Evolutionary conservation across 2,113 vertebrate genomes (phyloP).

Genomic region (Leptocoma aspasia): DNA sequence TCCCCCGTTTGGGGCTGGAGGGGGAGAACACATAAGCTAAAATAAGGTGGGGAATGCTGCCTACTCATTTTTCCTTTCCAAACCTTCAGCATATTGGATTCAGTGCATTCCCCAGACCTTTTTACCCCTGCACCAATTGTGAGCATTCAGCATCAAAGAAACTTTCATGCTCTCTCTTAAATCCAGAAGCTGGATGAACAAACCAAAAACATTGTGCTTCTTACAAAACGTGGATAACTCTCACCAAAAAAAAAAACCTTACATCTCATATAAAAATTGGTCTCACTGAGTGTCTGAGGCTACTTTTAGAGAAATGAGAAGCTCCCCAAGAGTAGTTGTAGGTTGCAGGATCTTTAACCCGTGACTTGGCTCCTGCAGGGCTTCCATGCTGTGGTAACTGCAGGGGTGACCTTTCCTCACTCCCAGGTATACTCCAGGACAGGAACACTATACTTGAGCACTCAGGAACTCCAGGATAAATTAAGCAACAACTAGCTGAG

Average conservation of each 20-base stretch:
- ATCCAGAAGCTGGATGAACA: neutral
- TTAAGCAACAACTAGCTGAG: neutral
- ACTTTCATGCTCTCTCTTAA: neutral
- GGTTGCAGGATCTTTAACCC: neutral
- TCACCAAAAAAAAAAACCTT: neutral
- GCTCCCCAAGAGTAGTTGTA: neutral
- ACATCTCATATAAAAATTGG: neutral
- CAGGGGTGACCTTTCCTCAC: conserved; percentile 39
- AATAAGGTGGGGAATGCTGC: neutral
- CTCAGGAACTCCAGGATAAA: neutral
- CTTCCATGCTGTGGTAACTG: neutral
- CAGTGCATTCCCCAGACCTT: neutral
- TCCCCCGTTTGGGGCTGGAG: neutral
- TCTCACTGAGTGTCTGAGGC: neutral
- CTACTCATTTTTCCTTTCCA: neutral
- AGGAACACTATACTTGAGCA: too few relatives aligned
- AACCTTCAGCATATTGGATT: neutral
- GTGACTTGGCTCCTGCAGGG: neutral
- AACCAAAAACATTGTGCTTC: neutral
- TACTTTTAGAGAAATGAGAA: neutral
- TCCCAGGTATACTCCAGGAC: neutral
- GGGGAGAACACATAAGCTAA: neutral
- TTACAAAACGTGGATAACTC: neutral
- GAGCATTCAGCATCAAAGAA: neutral
- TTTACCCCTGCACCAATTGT: neutral